Base-by-base conservation (phyloP, 1,140 invertebrate genomes). In the Brachionus sp. region DNA sequence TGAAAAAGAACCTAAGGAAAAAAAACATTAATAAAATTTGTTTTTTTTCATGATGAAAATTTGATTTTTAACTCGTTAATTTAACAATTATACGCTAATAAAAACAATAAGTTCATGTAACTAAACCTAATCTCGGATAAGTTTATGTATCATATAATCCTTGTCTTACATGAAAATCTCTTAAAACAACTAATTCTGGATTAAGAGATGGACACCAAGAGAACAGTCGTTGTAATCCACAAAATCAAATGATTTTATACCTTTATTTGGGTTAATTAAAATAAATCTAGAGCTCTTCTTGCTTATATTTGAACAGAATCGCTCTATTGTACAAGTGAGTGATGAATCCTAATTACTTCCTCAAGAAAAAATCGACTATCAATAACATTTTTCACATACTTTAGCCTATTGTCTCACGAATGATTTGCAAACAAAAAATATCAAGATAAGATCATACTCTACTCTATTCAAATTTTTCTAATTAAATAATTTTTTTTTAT, bases 181-280 rank as follows among this genome's bases (percentile, higher is more conserved):
- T 57, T 57, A 19, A 57, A n/a, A 19, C 16, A 57, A 25, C 16
- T 57, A 57, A 57, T 57, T 57, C 50, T 57, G 50, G 50, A 57
- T 57, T 57, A 57, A 57, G 50, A 57, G 50, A 57, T 57, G 50
- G 50, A 57, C 50, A 57, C 50, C 50, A 57, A 57, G 5, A 57
- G 50, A 57, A 57, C 50, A 57, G 50, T 57, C 50, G 50, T 19
- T 23, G 19, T 57, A 57, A 57, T 57, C 50, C 50, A 57, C 19
- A 57, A 57, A 57, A 57, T 57, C 50, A 57, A 57, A 57, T 57
- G 50, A 57, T 57, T 57, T 57, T 57, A 39, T 70, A 70, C 66
- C 66, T 70, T 66, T 70, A 70, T 70, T 70, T 70, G 66, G 66
- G 66, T 70, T 70, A 70, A 70, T 70, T 70, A 70, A 70, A 70